A percentile compares a stretch with the other conserved stretches of the same genome.
Evolutionary conservation across 2,113 vertebrate genomes (phyloP).

Genomic region (Xyliphius kryptos): DNA sequence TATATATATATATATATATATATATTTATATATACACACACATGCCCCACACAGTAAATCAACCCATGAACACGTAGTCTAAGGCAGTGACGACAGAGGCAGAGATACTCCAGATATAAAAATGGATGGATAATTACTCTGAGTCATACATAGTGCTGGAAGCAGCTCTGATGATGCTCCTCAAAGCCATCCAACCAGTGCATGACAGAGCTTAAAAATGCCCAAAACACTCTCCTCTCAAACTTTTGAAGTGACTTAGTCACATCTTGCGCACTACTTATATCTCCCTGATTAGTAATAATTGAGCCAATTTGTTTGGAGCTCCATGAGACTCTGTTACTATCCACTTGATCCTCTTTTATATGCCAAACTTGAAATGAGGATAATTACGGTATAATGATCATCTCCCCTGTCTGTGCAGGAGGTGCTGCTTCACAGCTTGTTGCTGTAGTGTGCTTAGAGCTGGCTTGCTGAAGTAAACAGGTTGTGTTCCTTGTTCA

Average conservation of each 20-base stretch:
- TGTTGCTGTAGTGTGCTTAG: conserved; percentile 16
- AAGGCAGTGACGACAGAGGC: conserved; percentile 36
- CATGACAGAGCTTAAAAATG: conserved; percentile 24
- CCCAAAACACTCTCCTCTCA: conserved; percentile 30
- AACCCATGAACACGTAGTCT: conserved; percentile 23
- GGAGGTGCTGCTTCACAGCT: conserved; percentile 28
- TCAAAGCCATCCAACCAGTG: conserved; percentile 28
- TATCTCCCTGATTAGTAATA: conserved; percentile 42
- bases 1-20: no score
- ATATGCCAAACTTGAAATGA: conserved; percentile 42
- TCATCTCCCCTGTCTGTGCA: conserved; percentile 32
- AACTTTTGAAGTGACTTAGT: conserved; percentile 38
- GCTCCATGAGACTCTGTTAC: conserved; percentile 31
- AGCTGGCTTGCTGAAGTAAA: conserved; percentile 27
- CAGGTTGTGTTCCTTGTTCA: conserved; percentile 31
- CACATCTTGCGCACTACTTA: conserved; percentile 30
- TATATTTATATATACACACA: no score
- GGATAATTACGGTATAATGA: conserved; percentile 41
- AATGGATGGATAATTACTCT: conserved; percentile 40
- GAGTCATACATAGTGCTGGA: conserved; percentile 40
- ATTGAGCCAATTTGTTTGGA: conserved; percentile 43
- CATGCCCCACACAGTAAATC: no score
- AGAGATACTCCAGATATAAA: conserved; percentile 43
- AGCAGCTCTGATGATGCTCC: conserved; percentile 44
- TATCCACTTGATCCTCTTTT: conserved; percentile 40